These are phyloP conservation scores for Meganola albula DNA, from an alignment of 2,888 invertebrate genomes.

Conservation along the genomic window DNA sequence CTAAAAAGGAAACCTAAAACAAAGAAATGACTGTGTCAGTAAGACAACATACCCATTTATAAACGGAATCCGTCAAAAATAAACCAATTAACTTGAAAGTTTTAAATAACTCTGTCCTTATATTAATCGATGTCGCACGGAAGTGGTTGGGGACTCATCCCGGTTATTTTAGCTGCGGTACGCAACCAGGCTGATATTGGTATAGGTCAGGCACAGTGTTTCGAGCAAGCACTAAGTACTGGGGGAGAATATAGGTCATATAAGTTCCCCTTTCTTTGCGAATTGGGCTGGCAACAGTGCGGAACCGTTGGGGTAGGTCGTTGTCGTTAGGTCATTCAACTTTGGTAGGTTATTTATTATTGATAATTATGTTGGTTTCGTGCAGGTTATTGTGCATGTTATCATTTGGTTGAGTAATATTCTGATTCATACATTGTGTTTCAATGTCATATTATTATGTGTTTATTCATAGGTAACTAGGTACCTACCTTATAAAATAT, in stretches of 20 bases:
- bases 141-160: constrained; percentile 53
- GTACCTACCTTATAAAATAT: no score
- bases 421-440: constrained; percentile 3
- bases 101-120: no score
- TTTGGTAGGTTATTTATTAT: constrained; percentile 37
- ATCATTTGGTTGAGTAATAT: constrained; percentile 5
- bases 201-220: constrained; percentile 71
- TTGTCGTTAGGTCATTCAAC: constrained; percentile 59
- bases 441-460: constrained; percentile 1
- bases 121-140: constrained; percentile 34
- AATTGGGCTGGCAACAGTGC: constrained; percentile 35
- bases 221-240: constrained; percentile 65
- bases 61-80: no score
- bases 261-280: constrained; percentile 27
- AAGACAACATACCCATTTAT: no score
- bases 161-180: constrained; percentile 57
- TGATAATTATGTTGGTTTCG: constrained; percentile 24
- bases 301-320: constrained; percentile 65
- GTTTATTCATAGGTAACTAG: no score
- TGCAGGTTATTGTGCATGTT: constrained; percentile 20
- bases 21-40: no score
- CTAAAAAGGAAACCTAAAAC: no score
- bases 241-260: constrained; percentile 71
- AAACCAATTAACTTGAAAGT: no score
- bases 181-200: constrained; percentile 55